Conservation (phyloP, 2,797 vertebrate species). For the Garrulus glandarius region DNA sequence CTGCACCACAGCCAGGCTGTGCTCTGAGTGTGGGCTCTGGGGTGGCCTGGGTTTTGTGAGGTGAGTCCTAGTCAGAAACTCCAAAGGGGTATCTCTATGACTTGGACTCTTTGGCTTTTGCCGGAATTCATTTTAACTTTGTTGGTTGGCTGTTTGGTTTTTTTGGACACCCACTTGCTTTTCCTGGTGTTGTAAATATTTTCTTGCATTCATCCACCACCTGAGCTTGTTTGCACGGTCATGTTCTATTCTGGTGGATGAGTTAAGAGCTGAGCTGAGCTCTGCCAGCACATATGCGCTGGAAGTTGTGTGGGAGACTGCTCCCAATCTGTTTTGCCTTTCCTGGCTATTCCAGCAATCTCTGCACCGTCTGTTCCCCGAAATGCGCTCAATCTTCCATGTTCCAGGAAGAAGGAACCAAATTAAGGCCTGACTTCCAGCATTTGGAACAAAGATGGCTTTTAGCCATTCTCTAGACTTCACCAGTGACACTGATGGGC, state of each 20-base stretch:
- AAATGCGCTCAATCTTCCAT: background rate
- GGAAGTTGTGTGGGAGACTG: conserved; percentile 40
- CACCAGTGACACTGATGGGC: background rate
- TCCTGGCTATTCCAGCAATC: conserved; percentile 30
- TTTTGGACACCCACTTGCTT: background rate
- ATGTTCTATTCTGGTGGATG: conserved; percentile 33
- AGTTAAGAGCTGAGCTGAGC: conserved; percentile 27
- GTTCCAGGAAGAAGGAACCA: conserved; percentile 20
- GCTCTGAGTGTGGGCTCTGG: background rate
- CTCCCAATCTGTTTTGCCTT: conserved; percentile 50
- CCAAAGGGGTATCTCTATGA: background rate
- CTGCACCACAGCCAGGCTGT: background rate
- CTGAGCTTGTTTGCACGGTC: background rate
- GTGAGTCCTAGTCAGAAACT: background rate
- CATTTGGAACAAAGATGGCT: conserved; percentile 47
- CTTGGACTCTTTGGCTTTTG: background rate
- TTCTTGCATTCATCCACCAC: background rate
- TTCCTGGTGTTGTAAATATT: conserved; percentile 1
- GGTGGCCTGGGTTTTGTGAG: background rate
- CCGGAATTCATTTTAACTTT: background rate
- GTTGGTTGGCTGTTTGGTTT: background rate
- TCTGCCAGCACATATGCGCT: conserved; percentile 43
- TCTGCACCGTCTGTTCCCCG: conserved; percentile 39
- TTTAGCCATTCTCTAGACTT: background rate
- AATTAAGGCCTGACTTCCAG: conserved; percentile 5